Evolutionary conservation across 2,113 vertebrate species (phyloP).

Genomic region (Macrotis lagotis): DNA sequence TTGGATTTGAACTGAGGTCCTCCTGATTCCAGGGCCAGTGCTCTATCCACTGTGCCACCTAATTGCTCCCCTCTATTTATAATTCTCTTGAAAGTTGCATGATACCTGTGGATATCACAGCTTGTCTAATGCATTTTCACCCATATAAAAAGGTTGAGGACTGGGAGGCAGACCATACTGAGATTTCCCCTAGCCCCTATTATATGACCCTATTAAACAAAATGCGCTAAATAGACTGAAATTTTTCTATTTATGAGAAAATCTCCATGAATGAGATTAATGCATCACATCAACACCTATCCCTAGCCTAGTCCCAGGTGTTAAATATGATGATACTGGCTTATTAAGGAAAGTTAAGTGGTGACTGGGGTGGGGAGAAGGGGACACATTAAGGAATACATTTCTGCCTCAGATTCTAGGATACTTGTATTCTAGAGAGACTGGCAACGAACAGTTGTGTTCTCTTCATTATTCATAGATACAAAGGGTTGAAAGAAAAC

Average conservation of each 20-base stretch:
- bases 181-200: not conserved
- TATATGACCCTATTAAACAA: not conserved
- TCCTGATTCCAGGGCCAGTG: too few species aligned
- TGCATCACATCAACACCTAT: not conserved
- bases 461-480: not conserved
- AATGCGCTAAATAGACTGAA: not conserved
- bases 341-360: not conserved
- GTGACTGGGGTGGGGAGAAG: not conserved
- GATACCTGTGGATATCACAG: not conserved
- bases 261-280: not conserved
- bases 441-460: not conserved
- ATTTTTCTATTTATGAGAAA: not conserved
- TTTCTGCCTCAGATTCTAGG: not conserved
- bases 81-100: not conserved
- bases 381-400: not conserved
- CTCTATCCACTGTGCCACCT: too few species aligned
- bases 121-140: not conserved
- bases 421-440: not conserved
- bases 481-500: not conserved
- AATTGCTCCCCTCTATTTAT: too few species aligned
- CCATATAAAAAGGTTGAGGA: not conserved
- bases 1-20: too few species aligned
- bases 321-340: not conserved
- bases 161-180: not conserved
- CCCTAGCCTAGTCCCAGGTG: not conserved